Conservation (phyloP, 2,888 invertebrate genomes). For the Therioaphis trifolii region DNA sequence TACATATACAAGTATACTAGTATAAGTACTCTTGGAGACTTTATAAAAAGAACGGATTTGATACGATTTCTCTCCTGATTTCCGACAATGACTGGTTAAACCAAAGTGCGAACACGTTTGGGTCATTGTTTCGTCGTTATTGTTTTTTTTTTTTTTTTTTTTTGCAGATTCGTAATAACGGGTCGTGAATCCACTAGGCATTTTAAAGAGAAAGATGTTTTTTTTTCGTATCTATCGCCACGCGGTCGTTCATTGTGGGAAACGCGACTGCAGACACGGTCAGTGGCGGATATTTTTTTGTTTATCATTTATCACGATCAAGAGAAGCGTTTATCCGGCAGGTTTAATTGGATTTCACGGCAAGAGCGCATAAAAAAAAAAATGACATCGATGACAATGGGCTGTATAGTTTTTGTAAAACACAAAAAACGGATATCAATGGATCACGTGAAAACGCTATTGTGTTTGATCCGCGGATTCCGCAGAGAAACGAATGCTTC, state of each 20-base stretch:
- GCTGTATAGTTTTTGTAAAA: constrained; percentile 33
- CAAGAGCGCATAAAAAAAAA: constrained; percentile 15
- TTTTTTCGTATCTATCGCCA: neutral
- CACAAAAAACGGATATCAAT: constrained; percentile 40
- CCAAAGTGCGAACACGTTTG: constrained; percentile 48
- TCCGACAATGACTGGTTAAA: constrained; percentile 58
- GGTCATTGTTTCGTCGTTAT: constrained; percentile 53
- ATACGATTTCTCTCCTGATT: constrained; percentile 59
- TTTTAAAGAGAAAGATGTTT: constrained; percentile 47
- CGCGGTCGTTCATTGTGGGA: constrained; percentile 48
- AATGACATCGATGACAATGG: constrained; percentile 54
- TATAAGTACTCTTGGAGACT: neutral
- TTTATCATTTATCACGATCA: constrained; percentile 40
- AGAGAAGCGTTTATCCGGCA: constrained; percentile 58
- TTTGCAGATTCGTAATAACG: constrained; percentile 33
- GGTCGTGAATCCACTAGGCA: constrained; percentile 39
- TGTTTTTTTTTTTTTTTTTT: constrained; percentile 15
- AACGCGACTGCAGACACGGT: constrained; percentile 43
- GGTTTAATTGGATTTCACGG: constrained; percentile 60
- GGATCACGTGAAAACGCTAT: constrained; percentile 43
- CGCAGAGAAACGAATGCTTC: constrained; percentile 45
- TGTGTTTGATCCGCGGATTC: constrained; percentile 52
- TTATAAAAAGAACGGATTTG: constrained; percentile 59
- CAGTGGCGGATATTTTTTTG: constrained; percentile 27
- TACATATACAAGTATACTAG: neutral